Percentiles rank a stretch among this genome's conserved stretches.
Evolutionary conservation across 2,797 vertebrate genomes (phyloP).

Genomic region (Gorsachius magnificus): DNA sequence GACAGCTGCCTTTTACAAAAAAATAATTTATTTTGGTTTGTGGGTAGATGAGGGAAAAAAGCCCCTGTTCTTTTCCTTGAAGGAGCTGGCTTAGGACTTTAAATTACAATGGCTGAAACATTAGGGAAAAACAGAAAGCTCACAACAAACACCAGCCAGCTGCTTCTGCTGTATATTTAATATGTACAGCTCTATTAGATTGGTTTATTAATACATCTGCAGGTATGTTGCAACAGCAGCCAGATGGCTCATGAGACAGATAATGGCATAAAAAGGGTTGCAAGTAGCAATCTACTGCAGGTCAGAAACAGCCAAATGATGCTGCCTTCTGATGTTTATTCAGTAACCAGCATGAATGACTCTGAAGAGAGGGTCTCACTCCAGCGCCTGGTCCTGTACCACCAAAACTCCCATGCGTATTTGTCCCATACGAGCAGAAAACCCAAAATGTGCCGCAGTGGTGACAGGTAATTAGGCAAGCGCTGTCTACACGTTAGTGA

Average conservation of each 20-base stretch:
- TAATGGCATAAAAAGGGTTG: neutral
- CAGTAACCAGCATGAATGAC: neutral
- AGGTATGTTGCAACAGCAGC: constrained; percentile 19
- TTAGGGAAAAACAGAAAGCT: constrained; percentile 15
- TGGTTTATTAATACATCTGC: constrained; percentile 61
- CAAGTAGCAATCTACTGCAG: neutral
- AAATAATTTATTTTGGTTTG: constrained; percentile 55
- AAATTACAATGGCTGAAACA: neutral
- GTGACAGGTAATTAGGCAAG: neutral
- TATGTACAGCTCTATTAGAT: constrained; percentile 49
- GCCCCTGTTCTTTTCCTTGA: neutral
- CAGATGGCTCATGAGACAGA: constrained; percentile 13
- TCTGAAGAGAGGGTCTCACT: accelerated
- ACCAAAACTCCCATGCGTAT: neutral
- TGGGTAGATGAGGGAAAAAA: neutral
- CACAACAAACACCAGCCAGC: constrained; percentile 49
- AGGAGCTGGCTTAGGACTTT: neutral
- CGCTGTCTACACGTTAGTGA: accelerated
- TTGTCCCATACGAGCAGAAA: neutral
- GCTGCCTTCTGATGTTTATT: neutral
- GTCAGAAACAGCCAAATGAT: neutral
- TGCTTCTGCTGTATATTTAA: constrained; percentile 54
- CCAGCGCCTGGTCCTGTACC: accelerated
- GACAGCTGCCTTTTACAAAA: constrained; percentile 51
- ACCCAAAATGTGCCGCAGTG: neutral